These are phyloP conservation scores for Drosophila sturtevanti DNA, from an alignment of 1,140 invertebrate species.

Conservation along the genomic window DNA sequence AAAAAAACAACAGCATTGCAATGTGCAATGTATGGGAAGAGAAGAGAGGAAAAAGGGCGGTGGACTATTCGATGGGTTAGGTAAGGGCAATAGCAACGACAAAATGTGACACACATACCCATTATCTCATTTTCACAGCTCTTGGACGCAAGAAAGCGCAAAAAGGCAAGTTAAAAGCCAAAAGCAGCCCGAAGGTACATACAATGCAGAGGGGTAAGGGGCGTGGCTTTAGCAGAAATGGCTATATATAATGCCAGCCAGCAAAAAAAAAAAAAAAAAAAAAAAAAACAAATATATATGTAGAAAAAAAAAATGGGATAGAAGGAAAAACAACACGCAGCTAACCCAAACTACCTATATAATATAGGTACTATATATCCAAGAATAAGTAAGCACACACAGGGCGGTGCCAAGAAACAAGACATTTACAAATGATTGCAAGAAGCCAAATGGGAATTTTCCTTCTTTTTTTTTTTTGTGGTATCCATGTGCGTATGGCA, in stretches of 20 bases:
- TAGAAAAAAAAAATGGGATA: too few relatives aligned
- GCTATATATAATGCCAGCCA: slow-evolving; percentile 54
- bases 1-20: slow-evolving; percentile 41
- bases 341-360: slow-evolving; percentile 15
- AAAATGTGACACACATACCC: slow-evolving; percentile 79
- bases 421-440: slow-evolving; percentile 62
- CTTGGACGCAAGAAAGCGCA: slow-evolving; percentile 69
- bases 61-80: not conserved
- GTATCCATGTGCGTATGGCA: slow-evolving; percentile 7
- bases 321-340: slow-evolving; percentile 9
- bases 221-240: slow-evolving; percentile 29
- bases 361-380: slow-evolving; percentile 47
- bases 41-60: too few relatives aligned
- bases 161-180: slow-evolving; percentile 77
- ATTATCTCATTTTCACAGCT: slow-evolving; percentile 80
- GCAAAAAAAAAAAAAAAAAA: slow-evolving; percentile 18
- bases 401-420: slow-evolving; percentile 32
- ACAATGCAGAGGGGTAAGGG: slow-evolving; percentile 21
- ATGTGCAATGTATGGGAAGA: not conserved
- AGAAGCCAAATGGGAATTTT: slow-evolving; percentile 30
- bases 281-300: too few relatives aligned
- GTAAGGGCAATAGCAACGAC: not conserved
- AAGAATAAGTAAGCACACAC: slow-evolving; percentile 36
- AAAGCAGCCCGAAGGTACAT: slow-evolving; percentile 32
- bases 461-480: too few relatives aligned